A percentile compares a stretch with the other conserved stretches of the same genome.
Evolutionary conservation across 1,140 invertebrate species (phyloP).

Genomic region (Maniola jurtina): DNA sequence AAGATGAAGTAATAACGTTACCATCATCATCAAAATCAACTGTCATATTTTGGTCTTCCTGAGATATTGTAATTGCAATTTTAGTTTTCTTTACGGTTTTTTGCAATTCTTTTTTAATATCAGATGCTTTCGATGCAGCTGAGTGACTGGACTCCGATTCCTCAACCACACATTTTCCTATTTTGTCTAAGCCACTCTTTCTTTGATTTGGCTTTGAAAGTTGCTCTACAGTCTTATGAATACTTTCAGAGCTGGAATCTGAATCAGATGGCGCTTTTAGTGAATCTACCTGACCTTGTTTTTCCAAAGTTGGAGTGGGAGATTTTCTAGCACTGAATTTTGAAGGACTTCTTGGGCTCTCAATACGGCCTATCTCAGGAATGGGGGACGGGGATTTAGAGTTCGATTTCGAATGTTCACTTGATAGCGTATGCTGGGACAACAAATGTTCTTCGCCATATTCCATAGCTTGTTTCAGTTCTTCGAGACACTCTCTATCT

Average conservation of each 20-base stretch:
- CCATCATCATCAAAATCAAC: constrained; percentile 75
- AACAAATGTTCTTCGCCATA: constrained; percentile 72
- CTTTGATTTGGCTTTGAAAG: constrained; percentile 56
- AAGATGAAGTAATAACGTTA: constrained; percentile 70
- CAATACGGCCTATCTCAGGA: constrained; percentile 61
- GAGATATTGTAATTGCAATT: constrained; percentile 77
- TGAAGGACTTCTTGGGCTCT: constrained; percentile 70
- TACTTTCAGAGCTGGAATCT: constrained; percentile 76
- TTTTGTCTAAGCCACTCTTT: constrained; percentile 69
- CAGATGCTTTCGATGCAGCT: constrained; percentile 64
- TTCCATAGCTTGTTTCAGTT: constrained; percentile 75
- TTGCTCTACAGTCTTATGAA: constrained; percentile 75
- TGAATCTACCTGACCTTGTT: constrained; percentile 81
- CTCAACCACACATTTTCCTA: constrained; percentile 71
- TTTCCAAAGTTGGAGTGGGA: constrained; percentile 80
- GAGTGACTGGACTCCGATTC: constrained; percentile 77
- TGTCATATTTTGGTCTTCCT: constrained; percentile 77
- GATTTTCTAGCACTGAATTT: constrained; percentile 75
- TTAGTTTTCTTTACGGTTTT: constrained; percentile 69
- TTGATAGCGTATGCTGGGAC: constrained; percentile 65
- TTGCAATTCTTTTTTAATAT: constrained; percentile 55
- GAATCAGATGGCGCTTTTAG: constrained; percentile 75
- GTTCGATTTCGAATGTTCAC: constrained; percentile 73
- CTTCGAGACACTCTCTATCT: constrained; percentile 74
- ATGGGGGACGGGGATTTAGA: constrained; percentile 72